Conservation (phyloP, 2,113 vertebrate genomes). For the Thoracochromis brauschi region DNA sequence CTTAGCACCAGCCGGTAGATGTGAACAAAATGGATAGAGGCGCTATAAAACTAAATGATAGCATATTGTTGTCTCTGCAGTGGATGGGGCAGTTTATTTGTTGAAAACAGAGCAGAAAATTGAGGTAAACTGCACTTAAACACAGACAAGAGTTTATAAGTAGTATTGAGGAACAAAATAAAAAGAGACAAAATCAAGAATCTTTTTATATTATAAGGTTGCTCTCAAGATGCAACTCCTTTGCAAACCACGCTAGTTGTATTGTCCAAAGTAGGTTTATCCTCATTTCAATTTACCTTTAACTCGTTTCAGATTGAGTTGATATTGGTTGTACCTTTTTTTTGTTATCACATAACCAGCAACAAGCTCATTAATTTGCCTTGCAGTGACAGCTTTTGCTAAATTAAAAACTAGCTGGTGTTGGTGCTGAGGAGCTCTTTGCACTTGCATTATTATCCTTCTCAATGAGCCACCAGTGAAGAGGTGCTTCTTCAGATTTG, state of each 20-base stretch:
- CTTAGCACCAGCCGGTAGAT: neutral
- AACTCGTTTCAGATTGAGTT: neutral
- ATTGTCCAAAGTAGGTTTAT: neutral
- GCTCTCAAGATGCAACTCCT: neutral
- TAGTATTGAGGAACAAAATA: neutral
- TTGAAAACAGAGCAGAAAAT: neutral
- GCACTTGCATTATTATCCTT: neutral
- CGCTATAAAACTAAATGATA: neutral
- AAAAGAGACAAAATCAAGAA: neutral
- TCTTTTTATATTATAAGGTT: neutral
- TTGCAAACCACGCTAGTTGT: neutral
- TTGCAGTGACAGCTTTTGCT: neutral
- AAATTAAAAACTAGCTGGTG: neutral
- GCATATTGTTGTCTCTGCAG: neutral
- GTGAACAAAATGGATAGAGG: neutral
- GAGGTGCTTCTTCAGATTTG: neutral
- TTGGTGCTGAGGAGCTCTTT: neutral
- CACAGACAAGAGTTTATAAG: neutral
- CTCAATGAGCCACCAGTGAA: neutral
- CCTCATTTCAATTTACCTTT: neutral
- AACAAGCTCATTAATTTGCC: neutral
- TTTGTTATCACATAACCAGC: neutral
- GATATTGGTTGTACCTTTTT: neutral
- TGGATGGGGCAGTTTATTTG: neutral
- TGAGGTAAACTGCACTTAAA: neutral